Conservation (phyloP, 2,113 vertebrate species). For the Oplegnathus fasciatus region DNA sequence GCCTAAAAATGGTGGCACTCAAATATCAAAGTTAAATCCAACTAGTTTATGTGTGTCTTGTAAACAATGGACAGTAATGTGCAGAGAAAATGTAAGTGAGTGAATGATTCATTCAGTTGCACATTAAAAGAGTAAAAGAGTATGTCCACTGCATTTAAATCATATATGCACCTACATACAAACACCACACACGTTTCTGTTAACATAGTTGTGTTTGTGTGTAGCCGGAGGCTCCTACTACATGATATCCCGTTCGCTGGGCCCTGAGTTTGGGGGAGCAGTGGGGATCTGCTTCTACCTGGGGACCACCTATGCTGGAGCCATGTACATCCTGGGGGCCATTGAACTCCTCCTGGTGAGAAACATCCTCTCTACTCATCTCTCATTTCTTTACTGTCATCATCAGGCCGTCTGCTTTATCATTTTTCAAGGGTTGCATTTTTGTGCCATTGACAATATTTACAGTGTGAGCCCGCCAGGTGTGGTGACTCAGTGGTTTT, state of each 20-base stretch:
- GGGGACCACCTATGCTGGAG: slow-evolving; percentile 97
- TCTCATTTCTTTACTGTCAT: background rate
- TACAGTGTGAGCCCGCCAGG: background rate
- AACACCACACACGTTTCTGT: background rate
- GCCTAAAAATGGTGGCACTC: background rate
- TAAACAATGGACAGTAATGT: background rate
- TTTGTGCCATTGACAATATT: background rate
- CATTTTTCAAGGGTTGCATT: background rate
- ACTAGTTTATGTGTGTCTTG: background rate
- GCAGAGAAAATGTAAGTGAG: background rate
- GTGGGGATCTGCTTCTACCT: slow-evolving; percentile 99
- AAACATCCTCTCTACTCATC: slow-evolving; percentile 33
- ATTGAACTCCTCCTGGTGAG: slow-evolving; percentile 97
- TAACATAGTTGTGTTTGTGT: slow-evolving; percentile 47
- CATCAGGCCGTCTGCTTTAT: background rate
- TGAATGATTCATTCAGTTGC: background rate
- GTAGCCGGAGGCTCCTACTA: slow-evolving; percentile 98
- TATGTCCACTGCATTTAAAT: background rate
- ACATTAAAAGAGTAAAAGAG: background rate
- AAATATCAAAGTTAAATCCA: background rate
- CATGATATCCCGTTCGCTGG: slow-evolving; percentile 99
- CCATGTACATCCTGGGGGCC: slow-evolving; percentile 99
- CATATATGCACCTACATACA: background rate
- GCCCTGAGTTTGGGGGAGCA: slow-evolving; percentile 96
- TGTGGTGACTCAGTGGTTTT: background rate